A percentile compares a stretch with the other conserved stretches of the same genome.
Conservation (phyloP, 1,140 invertebrate genomes). For the Drosophila sturtevanti region DNA sequence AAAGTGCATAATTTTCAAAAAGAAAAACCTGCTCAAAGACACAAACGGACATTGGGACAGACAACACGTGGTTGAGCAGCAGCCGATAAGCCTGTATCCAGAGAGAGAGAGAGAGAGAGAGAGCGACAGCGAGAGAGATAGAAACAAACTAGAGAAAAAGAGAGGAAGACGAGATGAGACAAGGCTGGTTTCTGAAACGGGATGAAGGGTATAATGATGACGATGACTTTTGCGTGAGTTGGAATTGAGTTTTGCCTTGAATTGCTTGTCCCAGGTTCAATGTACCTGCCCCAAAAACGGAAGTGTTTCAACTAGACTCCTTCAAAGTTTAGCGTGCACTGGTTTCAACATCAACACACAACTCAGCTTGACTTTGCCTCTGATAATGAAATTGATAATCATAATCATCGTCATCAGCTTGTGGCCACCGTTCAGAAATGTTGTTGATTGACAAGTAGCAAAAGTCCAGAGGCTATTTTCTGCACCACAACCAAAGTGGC, state of each 20-base stretch:
- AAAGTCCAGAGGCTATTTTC: conserved; percentile 24
- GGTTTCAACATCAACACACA: not conserved
- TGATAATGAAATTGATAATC: conserved; percentile 65
- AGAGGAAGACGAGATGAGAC: conserved; percentile 12
- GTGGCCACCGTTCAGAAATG: conserved; percentile 47
- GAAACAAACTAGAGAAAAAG: not conserved
- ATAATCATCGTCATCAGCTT: conserved; percentile 52
- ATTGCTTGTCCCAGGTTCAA: conserved; percentile 47
- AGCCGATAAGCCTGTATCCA: conserved; percentile 54
- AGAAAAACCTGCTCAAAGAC: conserved; percentile 64
- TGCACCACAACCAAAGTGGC: conserved; percentile 7
- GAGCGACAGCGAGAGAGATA: too few relatives aligned
- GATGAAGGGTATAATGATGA: conserved; percentile 38
- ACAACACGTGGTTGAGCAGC: conserved; percentile 64
- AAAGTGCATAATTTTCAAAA: conserved; percentile 79
- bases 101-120: not conserved
- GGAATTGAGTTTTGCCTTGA: conserved; percentile 23
- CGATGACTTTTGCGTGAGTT: conserved; percentile 41
- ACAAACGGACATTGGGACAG: conserved; percentile 13
- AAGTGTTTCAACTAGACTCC: conserved; percentile 54
- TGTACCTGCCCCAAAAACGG: conserved; percentile 56
- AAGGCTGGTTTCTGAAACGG: conserved; percentile 3
- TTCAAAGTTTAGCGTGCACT: conserved; percentile 14
- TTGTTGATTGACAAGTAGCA: conserved; percentile 71
- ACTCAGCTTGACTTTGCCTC: conserved; percentile 15